Percentiles rank a stretch among this genome's conserved stretches.
Evolutionary conservation across 2,113 vertebrate genomes (phyloP).

Genomic region (Spheniscus mendiculus): DNA sequence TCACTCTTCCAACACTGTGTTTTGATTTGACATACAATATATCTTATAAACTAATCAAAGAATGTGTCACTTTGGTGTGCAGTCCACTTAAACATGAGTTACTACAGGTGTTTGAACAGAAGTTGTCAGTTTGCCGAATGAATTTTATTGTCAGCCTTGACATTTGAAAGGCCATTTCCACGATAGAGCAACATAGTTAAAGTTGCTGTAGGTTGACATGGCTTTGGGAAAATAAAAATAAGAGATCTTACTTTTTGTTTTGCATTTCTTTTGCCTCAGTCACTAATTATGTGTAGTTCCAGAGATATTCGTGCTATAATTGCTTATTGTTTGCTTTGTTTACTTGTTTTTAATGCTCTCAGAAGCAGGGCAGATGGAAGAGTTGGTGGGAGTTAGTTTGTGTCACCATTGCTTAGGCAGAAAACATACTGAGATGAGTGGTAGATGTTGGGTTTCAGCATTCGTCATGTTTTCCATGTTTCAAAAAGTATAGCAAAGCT

Average conservation of each 20-base stretch:
- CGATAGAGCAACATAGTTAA: neutral
- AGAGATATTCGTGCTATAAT: neutral
- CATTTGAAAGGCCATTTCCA: conserved; percentile 8
- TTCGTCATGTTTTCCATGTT: neutral
- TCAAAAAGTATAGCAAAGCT: neutral
- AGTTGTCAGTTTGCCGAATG: neutral
- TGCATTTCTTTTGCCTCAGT: neutral
- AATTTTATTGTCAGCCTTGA: conserved; percentile 6
- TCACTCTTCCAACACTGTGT: neutral
- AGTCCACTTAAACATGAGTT: conserved; percentile 6
- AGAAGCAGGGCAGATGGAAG: neutral
- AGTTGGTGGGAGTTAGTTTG: neutral
- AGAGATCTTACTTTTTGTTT: neutral
- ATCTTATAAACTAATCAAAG: conserved; percentile 28
- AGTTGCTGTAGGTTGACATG: neutral
- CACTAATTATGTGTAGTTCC: neutral
- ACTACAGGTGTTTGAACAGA: neutral
- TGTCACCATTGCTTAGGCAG: neutral
- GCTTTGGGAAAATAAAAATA: neutral
- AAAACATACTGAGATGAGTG: neutral
- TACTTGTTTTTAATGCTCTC: neutral
- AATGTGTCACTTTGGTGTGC: conserved; percentile 6
- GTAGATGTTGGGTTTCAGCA: neutral
- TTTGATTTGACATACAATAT: conserved; percentile 21
- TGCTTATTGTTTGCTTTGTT: conserved; percentile 20